Base-by-base conservation (phyloP, 1,140 invertebrate genomes). In the Mya arenaria region DNA sequence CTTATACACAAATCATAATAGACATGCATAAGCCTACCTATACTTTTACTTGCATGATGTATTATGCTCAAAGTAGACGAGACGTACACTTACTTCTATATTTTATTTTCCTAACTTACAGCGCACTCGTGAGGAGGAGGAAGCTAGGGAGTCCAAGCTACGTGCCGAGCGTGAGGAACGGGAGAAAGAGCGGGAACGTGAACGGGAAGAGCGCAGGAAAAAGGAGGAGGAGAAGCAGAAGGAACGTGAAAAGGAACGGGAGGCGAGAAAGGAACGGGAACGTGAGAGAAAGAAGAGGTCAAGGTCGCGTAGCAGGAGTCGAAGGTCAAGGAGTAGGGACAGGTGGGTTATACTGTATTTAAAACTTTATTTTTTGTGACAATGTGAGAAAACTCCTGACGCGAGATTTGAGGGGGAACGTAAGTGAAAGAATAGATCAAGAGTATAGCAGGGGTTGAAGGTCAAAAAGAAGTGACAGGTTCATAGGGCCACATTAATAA, bases 141-240 rank as follows among this genome's bases (percentile, higher is more conserved):
- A 89, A 66, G 88, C 87, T 69, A 86, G 84, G 55, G 90, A 91
- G 52, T 77, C 86, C 30, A 94, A 85, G 41, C 92, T 89, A 8
- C 58, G 74, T 63, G 82, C 85, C 41, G 90, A 91, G 77, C 84
- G 87, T 41, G 90, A 91, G 80, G 87, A 89, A n/a, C 83, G 89
- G 37, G 89, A 91, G 65, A 89, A 86, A 68, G 87, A 89, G 71
- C 63, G 87, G 90, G 93, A 82, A 93, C 93, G 79, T 94, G 95
- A 89, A 93, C 69, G 85, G 65, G 86, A 88, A 74, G 83, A 86
- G n/a, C 37, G 83, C 19, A 83, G 63, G 13, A 85, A 82, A 44
- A 73, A 58, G 52, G 84, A 84, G 39, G 71, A 84, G 62, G 82
- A 87, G 65, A 79, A 71, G 23, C 82, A 87, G 74, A 84, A 84